Evolutionary conservation across 2,888 invertebrate species (phyloP).

Genomic region (Synanthedon myopaeformis): DNA sequence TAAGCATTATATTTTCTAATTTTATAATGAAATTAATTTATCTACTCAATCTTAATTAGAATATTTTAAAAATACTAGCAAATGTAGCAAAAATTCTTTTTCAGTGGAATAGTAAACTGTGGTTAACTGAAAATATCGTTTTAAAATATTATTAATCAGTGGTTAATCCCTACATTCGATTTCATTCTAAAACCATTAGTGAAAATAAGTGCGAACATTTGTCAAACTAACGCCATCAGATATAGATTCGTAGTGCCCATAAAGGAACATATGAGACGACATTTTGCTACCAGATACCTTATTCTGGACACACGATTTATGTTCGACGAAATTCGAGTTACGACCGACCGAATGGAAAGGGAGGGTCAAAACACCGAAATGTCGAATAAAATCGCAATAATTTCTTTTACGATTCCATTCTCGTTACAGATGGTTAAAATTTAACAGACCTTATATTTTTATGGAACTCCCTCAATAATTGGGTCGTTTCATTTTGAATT

Average conservation of each 20-base stretch:
- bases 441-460: neutral
- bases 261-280: conserved; percentile 10
- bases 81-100: no score
- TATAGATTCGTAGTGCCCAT: conserved; percentile 13
- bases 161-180: conserved; percentile 10
- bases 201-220: conserved; percentile 14
- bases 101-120: no score
- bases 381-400: neutral
- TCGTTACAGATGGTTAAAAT: neutral
- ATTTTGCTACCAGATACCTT: conserved; percentile 4
- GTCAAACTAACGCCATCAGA: conserved; percentile 18
- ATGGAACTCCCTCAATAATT: neutral
- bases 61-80: no score
- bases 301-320: conserved; percentile 3
- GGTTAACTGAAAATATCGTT: no score
- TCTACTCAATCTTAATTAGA: no score
- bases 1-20: no score
- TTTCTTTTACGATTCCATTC: neutral
- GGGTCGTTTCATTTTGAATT: no score
- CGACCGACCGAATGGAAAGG: neutral
- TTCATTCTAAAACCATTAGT: conserved; percentile 20
- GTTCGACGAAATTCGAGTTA: conserved; percentile 2
- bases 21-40: no score
- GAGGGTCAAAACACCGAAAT: neutral
- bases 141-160: no score